phyloP scores from a whole-genome alignment of 2,113 vertebrate species.

The Capreolus pygargus region DNA sequence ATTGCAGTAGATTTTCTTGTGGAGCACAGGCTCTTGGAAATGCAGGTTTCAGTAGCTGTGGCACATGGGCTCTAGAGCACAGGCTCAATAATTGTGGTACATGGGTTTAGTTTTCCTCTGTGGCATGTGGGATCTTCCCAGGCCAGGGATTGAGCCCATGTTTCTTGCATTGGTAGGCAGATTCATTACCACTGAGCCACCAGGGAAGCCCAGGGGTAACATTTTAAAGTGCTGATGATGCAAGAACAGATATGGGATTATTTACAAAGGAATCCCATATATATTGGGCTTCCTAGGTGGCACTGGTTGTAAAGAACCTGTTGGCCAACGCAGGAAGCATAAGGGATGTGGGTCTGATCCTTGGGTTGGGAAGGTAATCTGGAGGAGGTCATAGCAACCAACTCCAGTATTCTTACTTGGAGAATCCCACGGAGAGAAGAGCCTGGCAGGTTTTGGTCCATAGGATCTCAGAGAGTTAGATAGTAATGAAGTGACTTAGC shows the following conservation, averaged over 20 bases:
- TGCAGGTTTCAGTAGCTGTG: not conserved
- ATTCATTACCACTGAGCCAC: not conserved
- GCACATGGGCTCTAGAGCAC: not conserved
- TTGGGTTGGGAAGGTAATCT: not conserved
- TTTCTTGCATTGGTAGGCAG: not conserved
- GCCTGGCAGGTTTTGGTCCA: not conserved
- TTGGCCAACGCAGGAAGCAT: not conserved
- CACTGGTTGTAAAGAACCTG: not conserved
- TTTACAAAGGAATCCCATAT: not conserved
- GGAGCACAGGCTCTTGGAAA: not conserved
- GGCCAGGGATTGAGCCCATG: not conserved
- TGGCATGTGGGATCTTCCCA: not conserved
- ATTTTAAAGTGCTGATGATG: not conserved
- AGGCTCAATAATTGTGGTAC: not conserved
- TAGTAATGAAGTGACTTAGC: not conserved
- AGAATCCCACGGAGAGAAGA: not conserved
- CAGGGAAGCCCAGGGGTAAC: not conserved
- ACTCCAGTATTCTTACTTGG: not conserved
- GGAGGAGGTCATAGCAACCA: not conserved
- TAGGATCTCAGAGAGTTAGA: not conserved
- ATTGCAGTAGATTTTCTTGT: not conserved
- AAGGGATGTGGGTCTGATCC: accelerated
- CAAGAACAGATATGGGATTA: not conserved
- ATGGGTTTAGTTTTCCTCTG: not conserved
- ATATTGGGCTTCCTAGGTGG: not conserved